These are phyloP conservation scores for Oedothorax gibbosus DNA, from an alignment of 1,140 invertebrate genomes.

Conservation along the genomic window DNA sequence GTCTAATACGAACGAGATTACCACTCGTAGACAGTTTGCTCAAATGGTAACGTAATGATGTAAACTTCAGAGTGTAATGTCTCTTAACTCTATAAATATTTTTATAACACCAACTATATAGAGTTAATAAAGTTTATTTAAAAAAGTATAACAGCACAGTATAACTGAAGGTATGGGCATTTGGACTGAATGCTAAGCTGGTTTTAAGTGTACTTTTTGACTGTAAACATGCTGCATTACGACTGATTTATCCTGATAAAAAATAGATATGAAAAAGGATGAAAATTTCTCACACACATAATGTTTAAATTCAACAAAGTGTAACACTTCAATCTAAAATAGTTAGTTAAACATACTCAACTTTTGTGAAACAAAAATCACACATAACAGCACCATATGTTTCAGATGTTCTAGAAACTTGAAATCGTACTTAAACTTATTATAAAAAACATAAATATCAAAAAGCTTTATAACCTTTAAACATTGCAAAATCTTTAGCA, in stretches of 20 bases:
- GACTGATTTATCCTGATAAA: no score
- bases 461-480: constrained; percentile 15
- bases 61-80: background rate
- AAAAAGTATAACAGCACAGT: background rate
- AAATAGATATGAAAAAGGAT: no score
- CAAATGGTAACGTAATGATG: no score
- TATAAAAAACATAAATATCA: background rate
- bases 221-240: no score
- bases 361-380: no score
- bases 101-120: background rate
- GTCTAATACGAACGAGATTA: no score
- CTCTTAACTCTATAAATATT: background rate
- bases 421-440: background rate
- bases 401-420: background rate
- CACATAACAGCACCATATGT: no score
- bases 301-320: no score
- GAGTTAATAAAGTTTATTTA: background rate
- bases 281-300: no score
- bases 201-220: no score
- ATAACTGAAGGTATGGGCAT: background rate
- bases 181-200: background rate
- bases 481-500: constrained; percentile 41
- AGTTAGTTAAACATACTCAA: background rate
- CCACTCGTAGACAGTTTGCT: no score
- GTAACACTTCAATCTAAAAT: no score